phyloP scores from a whole-genome alignment of 2,888 invertebrate species.

The Apotomis turbidana region DNA sequence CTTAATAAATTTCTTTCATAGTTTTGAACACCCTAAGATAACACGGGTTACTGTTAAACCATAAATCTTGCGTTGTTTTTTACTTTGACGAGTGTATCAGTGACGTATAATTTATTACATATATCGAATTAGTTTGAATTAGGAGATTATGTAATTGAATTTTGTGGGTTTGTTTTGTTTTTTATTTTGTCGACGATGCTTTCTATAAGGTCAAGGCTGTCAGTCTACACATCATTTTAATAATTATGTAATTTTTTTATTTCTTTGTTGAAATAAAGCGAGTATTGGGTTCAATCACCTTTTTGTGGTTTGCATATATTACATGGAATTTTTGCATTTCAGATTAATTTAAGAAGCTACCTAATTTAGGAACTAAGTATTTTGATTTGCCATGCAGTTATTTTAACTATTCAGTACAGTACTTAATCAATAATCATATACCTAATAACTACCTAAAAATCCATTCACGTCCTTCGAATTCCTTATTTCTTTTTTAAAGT shows the following conservation, averaged over 20 bases:
- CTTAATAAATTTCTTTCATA: slow-evolving; percentile 70
- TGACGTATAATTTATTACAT: slow-evolving; percentile 62
- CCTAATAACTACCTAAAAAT: too few species aligned
- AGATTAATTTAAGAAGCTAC: too few species aligned
- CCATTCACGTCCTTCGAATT: too few species aligned
- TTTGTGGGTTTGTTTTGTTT: slow-evolving; percentile 24
- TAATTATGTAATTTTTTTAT: background rate
- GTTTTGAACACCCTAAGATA: slow-evolving; percentile 50
- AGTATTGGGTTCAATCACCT: too few species aligned
- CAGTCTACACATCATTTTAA: background rate
- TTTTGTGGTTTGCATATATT: too few species aligned
- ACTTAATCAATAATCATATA: too few species aligned
- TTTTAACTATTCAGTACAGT: too few species aligned
- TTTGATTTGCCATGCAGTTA: too few species aligned
- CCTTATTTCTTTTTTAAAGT: too few species aligned
- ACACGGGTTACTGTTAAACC: slow-evolving; percentile 58
- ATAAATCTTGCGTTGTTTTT: slow-evolving; percentile 75
- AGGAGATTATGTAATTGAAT: slow-evolving; percentile 38
- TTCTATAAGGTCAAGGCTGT: slow-evolving; percentile 33
- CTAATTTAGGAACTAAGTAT: too few species aligned
- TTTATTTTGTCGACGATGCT: slow-evolving; percentile 9
- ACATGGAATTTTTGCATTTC: too few species aligned
- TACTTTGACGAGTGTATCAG: slow-evolving; percentile 69
- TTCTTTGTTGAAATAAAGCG: too few species aligned
- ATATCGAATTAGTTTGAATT: slow-evolving; percentile 65